Conservation (phyloP, 2,113 vertebrate species). For the Lutjanus erythropterus region DNA sequence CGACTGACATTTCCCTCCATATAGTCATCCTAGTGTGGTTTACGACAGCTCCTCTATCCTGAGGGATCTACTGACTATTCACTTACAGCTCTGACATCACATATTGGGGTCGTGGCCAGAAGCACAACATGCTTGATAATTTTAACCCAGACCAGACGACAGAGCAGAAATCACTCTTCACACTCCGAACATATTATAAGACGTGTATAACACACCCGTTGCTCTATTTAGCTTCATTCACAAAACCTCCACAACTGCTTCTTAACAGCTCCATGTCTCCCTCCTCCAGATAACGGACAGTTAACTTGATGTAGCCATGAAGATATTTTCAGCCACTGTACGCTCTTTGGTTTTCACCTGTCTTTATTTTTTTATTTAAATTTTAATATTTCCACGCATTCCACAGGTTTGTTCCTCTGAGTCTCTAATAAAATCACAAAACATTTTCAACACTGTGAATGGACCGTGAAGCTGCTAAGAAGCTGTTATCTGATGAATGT, state of each 20-base stretch:
- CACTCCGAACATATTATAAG: background rate
- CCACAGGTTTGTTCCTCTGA: slow-evolving; percentile 27
- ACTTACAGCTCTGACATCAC: background rate
- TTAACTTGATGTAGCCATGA: background rate
- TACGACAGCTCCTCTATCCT: background rate
- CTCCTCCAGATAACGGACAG: background rate
- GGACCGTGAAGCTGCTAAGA: slow-evolving; percentile 54
- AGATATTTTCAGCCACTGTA: background rate
- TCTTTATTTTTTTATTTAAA: slow-evolving; percentile 25
- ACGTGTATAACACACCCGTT: background rate
- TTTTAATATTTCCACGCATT: slow-evolving; percentile 12
- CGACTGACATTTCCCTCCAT: background rate
- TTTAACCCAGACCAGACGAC: slow-evolving; percentile 13
- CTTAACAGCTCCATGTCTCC: slow-evolving; percentile 37
- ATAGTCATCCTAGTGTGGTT: background rate
- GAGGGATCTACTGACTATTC: background rate
- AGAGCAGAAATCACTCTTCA: slow-evolving; percentile 15
- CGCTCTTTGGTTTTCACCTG: slow-evolving; percentile 27
- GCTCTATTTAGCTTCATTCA: slow-evolving; percentile 1
- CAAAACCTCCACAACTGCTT: slow-evolving; percentile 18
- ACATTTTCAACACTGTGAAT: slow-evolving; percentile 43
- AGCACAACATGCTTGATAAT: background rate
- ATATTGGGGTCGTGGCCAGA: background rate
- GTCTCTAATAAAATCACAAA: slow-evolving; percentile 41
- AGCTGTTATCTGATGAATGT: slow-evolving; percentile 39